Evolutionary conservation across 1,140 invertebrate genomes (phyloP), one percentile per base, ranked within the genome.

Genomic region (Pogonomyrmex barbatus): DNA sequence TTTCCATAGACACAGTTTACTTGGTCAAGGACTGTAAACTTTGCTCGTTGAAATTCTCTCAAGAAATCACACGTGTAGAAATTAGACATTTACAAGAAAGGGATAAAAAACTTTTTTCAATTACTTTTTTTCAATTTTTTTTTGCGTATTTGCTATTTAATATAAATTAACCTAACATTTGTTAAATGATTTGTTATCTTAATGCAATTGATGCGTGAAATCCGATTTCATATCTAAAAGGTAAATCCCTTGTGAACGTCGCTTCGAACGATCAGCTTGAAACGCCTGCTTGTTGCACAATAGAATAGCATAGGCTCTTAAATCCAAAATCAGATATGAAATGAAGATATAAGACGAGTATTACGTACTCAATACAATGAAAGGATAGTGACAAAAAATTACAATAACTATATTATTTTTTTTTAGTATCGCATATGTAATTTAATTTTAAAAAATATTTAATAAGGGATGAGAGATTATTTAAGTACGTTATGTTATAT

Each of bases 401-500:
- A 30, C 14, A 47, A 52, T 54, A 39, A 63, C 8, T 50, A 10
- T 24, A 30, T 36, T 78, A 36, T 58, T 77, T 14, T n/a, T 24
- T 33, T 36, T 56, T 12, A 81, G n/a, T 24, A 5, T 2, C 12
- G 6, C 60, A 60, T 70, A n/a, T n/a, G 39, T 56, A 14, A 56
- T 79, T 54, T 47, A 82, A 58, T 58, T 71, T 24, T 30, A 73
- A 71, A 82, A 45, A 58, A 47, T 60, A 83, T 12, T 12, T 50
- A 60, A 12, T 60, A 75, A 56, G 45, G 47, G n/a, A 5, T n/a
- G 17, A 33, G 10, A 50, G 2, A 47, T 56, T 83, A 73, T 83
- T 82, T 83, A 83, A 75, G 54, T 75, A 83, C 68, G 33, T 60
- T 42, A 52, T n/a, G 52, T 83, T 83, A 83, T 83, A 75, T 83